A percentile compares a stretch with the other conserved stretches of the same genome.
These are phyloP conservation scores for Nipponia nippon DNA, from an alignment of 2,113 vertebrate species.

Conservation along the genomic window DNA sequence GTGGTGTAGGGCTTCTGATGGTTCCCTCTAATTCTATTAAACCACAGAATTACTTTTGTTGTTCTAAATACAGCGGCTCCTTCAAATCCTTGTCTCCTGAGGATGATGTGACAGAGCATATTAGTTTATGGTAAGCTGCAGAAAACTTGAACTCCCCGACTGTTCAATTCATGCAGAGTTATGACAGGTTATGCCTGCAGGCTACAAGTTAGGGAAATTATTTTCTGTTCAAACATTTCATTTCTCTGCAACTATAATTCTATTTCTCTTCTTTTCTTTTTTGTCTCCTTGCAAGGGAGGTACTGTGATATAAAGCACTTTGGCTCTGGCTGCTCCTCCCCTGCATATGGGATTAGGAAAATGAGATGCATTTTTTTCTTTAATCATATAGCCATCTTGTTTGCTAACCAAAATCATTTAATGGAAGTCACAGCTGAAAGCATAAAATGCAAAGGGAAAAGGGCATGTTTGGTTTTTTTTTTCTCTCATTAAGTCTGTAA, in stretches of 20 bases:
- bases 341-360: not conserved
- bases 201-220: constrained; percentile 69
- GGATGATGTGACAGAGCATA: constrained; percentile 50
- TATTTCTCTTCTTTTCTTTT: not conserved
- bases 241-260: constrained; percentile 57
- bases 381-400: constrained; percentile 42
- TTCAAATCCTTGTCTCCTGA: constrained; percentile 41
- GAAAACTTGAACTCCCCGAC: constrained; percentile 63
- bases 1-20: not conserved
- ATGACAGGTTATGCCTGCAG: constrained; percentile 65
- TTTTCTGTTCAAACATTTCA: constrained; percentile 74
- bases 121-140: constrained; percentile 64
- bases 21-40: constrained; percentile 23
- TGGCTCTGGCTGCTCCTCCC: not conserved
- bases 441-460: not conserved
- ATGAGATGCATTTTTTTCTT: not conserved
- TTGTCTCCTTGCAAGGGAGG: not conserved
- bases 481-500: not conserved
- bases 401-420: constrained; percentile 47
- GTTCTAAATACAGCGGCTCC: constrained; percentile 26
- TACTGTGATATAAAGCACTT: not conserved
- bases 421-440: constrained; percentile 23
- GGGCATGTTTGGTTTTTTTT: not conserved
- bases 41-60: not conserved
- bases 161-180: constrained; percentile 62